phyloP scores from a whole-genome alignment of 2,888 invertebrate genomes.

The Cataglyphis albicans region DNA sequence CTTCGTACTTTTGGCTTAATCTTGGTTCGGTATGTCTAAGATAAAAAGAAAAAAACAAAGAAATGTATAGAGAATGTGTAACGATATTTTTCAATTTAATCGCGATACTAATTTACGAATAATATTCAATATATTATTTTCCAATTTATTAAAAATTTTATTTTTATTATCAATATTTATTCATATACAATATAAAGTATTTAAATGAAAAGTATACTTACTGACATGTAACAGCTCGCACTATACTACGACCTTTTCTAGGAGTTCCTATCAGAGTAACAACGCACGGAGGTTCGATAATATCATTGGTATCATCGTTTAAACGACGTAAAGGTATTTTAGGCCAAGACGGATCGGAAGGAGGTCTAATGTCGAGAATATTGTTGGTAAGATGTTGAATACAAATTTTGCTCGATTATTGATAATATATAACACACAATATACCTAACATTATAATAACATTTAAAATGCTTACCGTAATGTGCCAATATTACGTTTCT shows the following conservation, averaged over 20 bases:
- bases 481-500: slow-evolving; percentile 76
- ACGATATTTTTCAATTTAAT: not conserved
- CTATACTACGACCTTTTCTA: slow-evolving; percentile 77
- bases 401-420: slow-evolving; percentile 7
- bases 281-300: slow-evolving; percentile 79
- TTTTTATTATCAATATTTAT: not conserved
- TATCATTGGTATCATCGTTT: slow-evolving; percentile 72
- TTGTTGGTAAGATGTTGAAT: not conserved
- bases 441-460: slow-evolving; percentile 24
- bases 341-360: slow-evolving; percentile 83
- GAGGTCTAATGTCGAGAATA: slow-evolving; percentile 75
- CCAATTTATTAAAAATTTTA: not conserved
- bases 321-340: slow-evolving; percentile 82
- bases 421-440: slow-evolving; percentile 15
- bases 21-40: not conserved
- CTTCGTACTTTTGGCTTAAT: not conserved
- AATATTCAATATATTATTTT: not conserved
- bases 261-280: slow-evolving; percentile 77
- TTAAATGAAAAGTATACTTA: slow-evolving; percentile 59
- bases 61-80: not conserved
- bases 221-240: slow-evolving; percentile 74
- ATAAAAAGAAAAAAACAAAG: not conserved
- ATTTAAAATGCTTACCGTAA: slow-evolving; percentile 74
- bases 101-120: not conserved
- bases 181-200: not conserved